phyloP scores from a whole-genome alignment of 2,113 vertebrate species.

The Poeciliopsis turrubarensis region DNA sequence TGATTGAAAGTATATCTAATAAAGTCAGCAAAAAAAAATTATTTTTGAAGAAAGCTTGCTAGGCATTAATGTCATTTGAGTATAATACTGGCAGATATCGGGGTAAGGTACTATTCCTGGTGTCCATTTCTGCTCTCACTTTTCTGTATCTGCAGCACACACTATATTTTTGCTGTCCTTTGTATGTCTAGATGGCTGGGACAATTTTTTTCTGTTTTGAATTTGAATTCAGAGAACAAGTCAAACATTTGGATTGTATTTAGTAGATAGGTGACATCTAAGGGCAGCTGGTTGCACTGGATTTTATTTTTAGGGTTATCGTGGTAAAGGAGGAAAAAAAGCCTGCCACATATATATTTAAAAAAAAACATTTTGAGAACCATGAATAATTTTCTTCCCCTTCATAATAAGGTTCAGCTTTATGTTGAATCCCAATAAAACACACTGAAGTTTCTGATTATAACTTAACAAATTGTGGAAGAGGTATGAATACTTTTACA shows the following conservation, averaged over 20 bases:
- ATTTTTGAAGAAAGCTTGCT: conserved; percentile 14
- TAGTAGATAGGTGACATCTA: too few relatives aligned
- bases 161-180: not conserved
- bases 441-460: not conserved
- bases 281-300: too few relatives aligned
- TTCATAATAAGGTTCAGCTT: not conserved
- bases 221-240: not conserved
- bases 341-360: too few relatives aligned
- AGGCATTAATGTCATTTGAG: conserved; percentile 18
- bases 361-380: not conserved
- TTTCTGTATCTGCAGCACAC: not conserved
- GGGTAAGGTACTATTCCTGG: conserved; percentile 6
- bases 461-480: not conserved
- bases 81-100: conserved; percentile 9
- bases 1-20: conserved; percentile 25
- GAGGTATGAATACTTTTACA: not conserved
- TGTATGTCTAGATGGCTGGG: not conserved
- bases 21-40: conserved; percentile 23
- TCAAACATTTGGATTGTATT: too few relatives aligned
- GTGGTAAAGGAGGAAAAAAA: too few relatives aligned
- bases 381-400: not conserved
- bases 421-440: not conserved
- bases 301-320: too few relatives aligned
- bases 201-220: too few relatives aligned
- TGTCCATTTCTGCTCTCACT: not conserved